Base-by-base conservation (phyloP, 1,140 invertebrate genomes). In the Plectrocnemia conspersa region DNA sequence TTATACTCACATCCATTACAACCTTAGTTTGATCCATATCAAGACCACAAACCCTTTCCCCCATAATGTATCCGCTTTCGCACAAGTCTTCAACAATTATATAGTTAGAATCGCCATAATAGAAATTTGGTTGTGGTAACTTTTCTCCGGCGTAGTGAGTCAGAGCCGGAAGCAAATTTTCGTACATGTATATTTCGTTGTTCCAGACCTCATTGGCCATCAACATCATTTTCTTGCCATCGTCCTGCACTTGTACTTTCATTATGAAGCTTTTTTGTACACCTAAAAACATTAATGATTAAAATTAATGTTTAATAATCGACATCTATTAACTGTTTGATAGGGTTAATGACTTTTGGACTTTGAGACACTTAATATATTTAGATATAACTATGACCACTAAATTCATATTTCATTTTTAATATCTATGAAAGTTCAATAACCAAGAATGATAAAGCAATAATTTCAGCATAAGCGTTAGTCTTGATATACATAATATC, bases 11-110 rank as follows among this genome's bases (percentile, higher is more conserved):
- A 56, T 68, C 52, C 27, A 68, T 48, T 35, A 67, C 66, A 0
- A 67, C 46, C n/a, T 59, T 41, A n/a, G 67, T 64, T 33, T 77
- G 74, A 2, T 70, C 61, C 3, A 68, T 48, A 42, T 73, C 67
- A 1, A 75, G 54, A 3, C 72, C 64, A 18, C 65, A 40, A 2
- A 53, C 36, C 44, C 68, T 62, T 3, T 72, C 64, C 10, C 58
- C 57, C 29, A 68, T 64, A 1, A 6, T 10, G 45, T 67, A 76
- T 15, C 71, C 67, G 3, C 49, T 32, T 0, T 59, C 40, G 13
- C 60, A 40, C 3, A 77, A 56, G 59, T 77, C 76, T 35, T 73
- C 67, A 65, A 77, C 65, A 15, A 76, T 64, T 13, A 75, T 68
- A 25, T 65, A 62, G 2, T 64, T 33, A 0, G 19, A 9, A 27